phyloP scores from a whole-genome alignment of 2,888 invertebrate genomes.

The Tetropium fuscum region DNA sequence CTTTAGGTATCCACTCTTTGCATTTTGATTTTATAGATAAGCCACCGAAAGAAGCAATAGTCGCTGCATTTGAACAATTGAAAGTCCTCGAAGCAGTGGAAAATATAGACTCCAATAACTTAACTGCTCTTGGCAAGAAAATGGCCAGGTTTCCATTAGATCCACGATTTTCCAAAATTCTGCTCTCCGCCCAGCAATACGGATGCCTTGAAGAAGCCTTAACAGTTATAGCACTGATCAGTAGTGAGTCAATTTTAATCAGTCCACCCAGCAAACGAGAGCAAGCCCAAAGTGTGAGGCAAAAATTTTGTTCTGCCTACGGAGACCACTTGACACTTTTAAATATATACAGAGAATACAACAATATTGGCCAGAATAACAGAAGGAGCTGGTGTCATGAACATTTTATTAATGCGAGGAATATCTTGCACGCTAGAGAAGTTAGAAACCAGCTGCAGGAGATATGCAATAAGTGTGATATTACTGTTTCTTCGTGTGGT shows the following conservation, averaged over 20 bases:
- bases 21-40: constrained; percentile 93
- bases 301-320: constrained; percentile 85
- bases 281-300: constrained; percentile 77
- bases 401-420: constrained; percentile 86
- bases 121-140: constrained; percentile 84
- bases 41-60: constrained; percentile 80
- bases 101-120: constrained; percentile 69
- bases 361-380: constrained; percentile 72
- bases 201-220: constrained; percentile 85
- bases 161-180: constrained; percentile 70
- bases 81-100: constrained; percentile 80
- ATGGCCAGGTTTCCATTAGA: constrained; percentile 95
- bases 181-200: constrained; percentile 78
- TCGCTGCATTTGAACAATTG: constrained; percentile 74
- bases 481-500: constrained; percentile 75
- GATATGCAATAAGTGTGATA: constrained; percentile 71
- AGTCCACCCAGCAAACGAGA: constrained; percentile 81
- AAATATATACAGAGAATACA: constrained; percentile 87
- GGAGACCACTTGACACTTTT: constrained; percentile 95
- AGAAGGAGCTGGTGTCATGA: constrained; percentile 85
- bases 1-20: constrained; percentile 73
- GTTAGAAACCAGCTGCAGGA: constrained; percentile 84
- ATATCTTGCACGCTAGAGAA: constrained; percentile 83
- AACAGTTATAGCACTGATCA: constrained; percentile 87
- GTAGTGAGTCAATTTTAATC: constrained; percentile 88